Evolutionary conservation across 35 echinoderm and acorn worm species (phyloP).

Genomic region (Eucidaris tribuloides): DNA sequence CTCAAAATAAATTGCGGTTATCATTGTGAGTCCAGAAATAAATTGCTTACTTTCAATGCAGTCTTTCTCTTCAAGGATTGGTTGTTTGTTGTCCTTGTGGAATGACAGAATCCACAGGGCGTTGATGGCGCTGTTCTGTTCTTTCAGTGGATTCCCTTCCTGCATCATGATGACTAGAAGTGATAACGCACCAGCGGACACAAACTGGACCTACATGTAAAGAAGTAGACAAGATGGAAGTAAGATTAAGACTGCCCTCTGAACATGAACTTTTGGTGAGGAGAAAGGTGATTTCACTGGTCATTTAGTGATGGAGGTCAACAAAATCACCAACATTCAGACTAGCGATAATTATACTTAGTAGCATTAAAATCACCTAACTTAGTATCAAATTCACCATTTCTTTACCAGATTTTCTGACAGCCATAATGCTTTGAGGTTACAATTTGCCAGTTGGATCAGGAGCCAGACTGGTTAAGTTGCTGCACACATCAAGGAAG

Average conservation of each 20-base stretch:
- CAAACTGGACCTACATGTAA: not conserved
- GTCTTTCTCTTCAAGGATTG: slow-evolving; percentile 38
- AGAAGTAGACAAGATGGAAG: not conserved
- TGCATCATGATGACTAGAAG: slow-evolving; percentile 37
- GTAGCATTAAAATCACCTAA: no score
- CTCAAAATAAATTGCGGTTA: no score
- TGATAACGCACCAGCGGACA: slow-evolving; percentile 55
- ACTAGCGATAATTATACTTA: no score
- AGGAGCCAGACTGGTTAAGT: no score
- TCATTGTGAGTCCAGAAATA: no score
- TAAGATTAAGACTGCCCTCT: not conserved
- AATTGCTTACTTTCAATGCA: slow-evolving; percentile 53
- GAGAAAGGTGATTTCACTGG: not conserved
- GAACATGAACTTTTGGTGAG: not conserved
- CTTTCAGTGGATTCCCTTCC: slow-evolving; percentile 19
- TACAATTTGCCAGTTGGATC: no score
- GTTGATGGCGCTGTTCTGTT: slow-evolving; percentile 23
- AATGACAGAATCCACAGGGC: slow-evolving; percentile 77
- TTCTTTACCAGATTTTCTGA: no score
- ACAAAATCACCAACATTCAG: no score
- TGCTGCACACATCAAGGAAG: no score
- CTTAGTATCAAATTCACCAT: no score
- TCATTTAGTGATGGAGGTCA: not conserved
- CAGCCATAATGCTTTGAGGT: no score
- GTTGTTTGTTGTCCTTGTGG: slow-evolving; percentile 40